These are phyloP conservation scores for Chydorus sphaericus DNA, from an alignment of 2,888 invertebrate genomes.

Conservation along the genomic window DNA sequence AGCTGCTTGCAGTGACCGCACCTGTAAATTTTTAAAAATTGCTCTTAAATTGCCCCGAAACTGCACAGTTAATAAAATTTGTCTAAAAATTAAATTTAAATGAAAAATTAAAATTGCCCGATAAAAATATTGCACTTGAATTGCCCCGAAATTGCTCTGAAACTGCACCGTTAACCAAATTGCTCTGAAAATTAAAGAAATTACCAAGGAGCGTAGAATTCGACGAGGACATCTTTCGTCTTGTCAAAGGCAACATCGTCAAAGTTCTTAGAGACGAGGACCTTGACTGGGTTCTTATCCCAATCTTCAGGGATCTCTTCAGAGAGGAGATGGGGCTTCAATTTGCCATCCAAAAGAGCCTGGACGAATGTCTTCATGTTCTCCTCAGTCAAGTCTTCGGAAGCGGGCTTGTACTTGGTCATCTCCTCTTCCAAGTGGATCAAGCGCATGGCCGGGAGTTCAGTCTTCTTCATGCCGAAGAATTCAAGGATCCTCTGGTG, in stretches of 20 bases:
- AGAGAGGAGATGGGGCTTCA: constrained; percentile 88
- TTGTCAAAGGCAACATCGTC: constrained; percentile 77
- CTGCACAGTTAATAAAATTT: no score
- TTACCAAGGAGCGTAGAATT: constrained; percentile 97
- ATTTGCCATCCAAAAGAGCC: constrained; percentile 74
- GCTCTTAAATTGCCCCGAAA: no score
- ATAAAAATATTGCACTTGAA: no score
- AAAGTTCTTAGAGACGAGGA: constrained; percentile 88
- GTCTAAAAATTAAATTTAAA: no score
- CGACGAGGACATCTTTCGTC: constrained; percentile 84
- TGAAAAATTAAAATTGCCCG: no score
- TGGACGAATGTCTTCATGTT: constrained; percentile 61
- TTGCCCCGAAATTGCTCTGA: no score
- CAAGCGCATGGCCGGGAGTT: constrained; percentile 74
- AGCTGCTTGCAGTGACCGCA: constrained; percentile 97
- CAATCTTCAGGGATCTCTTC: constrained; percentile 93
- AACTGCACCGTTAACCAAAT: no score
- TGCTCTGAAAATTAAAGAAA: no score
- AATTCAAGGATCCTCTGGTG: constrained; percentile 96
- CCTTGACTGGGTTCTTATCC: constrained; percentile 87
- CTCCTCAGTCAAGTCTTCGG: constrained; percentile 50
- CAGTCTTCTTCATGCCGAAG: constrained; percentile 95
- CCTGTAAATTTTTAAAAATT: no score
- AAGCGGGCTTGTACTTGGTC: constrained; percentile 90
- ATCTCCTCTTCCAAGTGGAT: constrained; percentile 93